Conservation (phyloP, 2,888 invertebrate genomes). For the Hypomecis atomaria region DNA sequence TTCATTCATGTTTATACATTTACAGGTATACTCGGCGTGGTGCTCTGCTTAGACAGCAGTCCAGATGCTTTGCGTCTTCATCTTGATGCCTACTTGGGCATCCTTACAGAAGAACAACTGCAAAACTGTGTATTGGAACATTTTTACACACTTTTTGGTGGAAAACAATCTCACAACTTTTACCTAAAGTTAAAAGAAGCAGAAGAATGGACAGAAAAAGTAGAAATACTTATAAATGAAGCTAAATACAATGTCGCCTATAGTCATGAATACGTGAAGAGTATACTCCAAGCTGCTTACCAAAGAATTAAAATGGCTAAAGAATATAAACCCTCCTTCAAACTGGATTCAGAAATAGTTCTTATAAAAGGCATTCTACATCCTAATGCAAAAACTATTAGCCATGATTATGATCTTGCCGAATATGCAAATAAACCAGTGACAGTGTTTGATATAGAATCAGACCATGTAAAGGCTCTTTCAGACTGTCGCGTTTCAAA, state of each 20-base stretch:
- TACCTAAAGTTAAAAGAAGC: conserved; percentile 33
- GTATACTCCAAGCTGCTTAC: conserved; percentile 43
- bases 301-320: conserved; percentile 46
- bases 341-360: conserved; percentile 50
- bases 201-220: conserved; percentile 45
- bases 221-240: conserved; percentile 40
- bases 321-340: conserved; percentile 48
- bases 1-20: conserved; percentile 15
- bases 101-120: conserved; percentile 45
- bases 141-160: conserved; percentile 45
- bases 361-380: conserved; percentile 51
- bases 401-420: conserved; percentile 50
- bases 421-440: conserved; percentile 47
- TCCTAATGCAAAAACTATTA: conserved; percentile 39
- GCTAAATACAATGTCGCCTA: conserved; percentile 35
- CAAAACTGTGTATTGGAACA: conserved; percentile 49
- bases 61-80: conserved; percentile 52
- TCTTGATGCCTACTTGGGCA: conserved; percentile 49
- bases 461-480: conserved; percentile 47
- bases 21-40: conserved; percentile 51
- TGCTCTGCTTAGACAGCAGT: conserved; percentile 58
- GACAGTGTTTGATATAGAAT: conserved; percentile 44
- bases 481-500: conserved; percentile 49
- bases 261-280: conserved; percentile 45
- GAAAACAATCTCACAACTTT: conserved; percentile 37